Evolutionary conservation across 2,113 vertebrate species (phyloP), one percentile per base, ranked within the genome.

Genomic region (Bolborhynchus lineola): DNA sequence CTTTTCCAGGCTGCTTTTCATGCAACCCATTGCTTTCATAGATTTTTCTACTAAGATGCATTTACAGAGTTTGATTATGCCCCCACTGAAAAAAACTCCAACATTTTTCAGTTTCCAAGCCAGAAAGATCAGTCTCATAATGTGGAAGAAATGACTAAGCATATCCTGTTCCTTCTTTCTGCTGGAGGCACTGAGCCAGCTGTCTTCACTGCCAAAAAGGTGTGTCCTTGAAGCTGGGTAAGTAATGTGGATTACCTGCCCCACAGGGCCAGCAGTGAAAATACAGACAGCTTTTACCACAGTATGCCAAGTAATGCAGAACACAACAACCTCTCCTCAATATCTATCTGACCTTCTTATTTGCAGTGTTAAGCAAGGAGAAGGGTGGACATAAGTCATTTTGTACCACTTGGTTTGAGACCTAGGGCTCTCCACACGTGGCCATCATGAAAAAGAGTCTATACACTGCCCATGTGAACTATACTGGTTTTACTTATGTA

Each of bases 71-170:
- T 78, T 88, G 71, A 67, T 39, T 37, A 52, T 2, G 3, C 63
- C 90, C 76, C 64, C 80, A 84, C 35, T 20, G 21, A 29, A 86
- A 88, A 79, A 33, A 39, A 7, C 0, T 13, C 33, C 57, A 35
- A 4, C 7, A 37, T 31, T 69, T 85, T 75, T 86, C 25, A 55
- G 41, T 80, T 92, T 83, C n/a, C 52, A 57, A 29, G 82, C 49
- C 26, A 74, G 67, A 85, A 88, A 33, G 16, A 74, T 80, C 75
- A 83, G 76, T n/a, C 35, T 64, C 33, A 39, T 41, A 77, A 63
- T 12, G 28, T 19, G 39, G 19, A 68, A 94, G 35, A 88, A 88
- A 88, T 90, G 93, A 95, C 82, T 74, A 94, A 93, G 85, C 85
- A 82, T n/a, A 90, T 68, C 39, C 35, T 75, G 9, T 16, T 59